Percentiles rank a stretch among this genome's conserved stretches.
Evolutionary conservation across 2,888 invertebrate species (phyloP).

Genomic region (Papilio protenor): DNA sequence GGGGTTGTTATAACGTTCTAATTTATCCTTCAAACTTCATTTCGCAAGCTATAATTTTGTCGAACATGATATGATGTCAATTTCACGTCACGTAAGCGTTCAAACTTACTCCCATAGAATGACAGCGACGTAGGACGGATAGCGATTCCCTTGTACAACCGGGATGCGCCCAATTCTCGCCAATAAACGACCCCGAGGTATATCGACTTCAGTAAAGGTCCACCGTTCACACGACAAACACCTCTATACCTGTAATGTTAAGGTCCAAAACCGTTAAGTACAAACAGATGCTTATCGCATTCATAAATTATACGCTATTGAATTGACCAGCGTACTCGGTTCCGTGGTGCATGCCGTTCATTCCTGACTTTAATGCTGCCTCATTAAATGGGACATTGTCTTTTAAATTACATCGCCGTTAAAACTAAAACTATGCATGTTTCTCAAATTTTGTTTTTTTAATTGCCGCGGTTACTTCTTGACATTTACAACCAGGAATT

Average conservation of each 20-base stretch:
- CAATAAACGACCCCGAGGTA: constrained; percentile 79
- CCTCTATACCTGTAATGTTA: constrained; percentile 64
- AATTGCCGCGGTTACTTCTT: not conserved
- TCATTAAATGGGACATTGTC: constrained; percentile 36
- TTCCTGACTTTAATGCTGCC: constrained; percentile 36
- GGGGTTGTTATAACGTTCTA: not conserved
- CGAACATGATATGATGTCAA: constrained; percentile 28
- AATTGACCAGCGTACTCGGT: constrained; percentile 70
- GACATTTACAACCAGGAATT: not conserved
- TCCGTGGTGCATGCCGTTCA: constrained; percentile 61
- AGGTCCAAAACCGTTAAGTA: constrained; percentile 67
- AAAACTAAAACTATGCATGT: not conserved
- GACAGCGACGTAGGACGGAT: constrained; percentile 76
- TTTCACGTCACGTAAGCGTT: constrained; percentile 55
- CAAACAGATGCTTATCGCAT: constrained; percentile 59
- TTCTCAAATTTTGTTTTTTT: not conserved
- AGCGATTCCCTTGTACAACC: constrained; percentile 80
- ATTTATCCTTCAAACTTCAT: not conserved
- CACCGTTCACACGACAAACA: constrained; percentile 64
- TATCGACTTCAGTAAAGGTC: constrained; percentile 65
- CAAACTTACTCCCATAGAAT: constrained; percentile 72
- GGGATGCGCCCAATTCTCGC: constrained; percentile 84
- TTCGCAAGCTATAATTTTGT: constrained; percentile 20
- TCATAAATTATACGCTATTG: constrained; percentile 61
- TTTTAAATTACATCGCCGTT: constrained; percentile 16